Base-by-base conservation (phyloP, 2,888 invertebrate genomes). In the Thera obeliscata region DNA sequence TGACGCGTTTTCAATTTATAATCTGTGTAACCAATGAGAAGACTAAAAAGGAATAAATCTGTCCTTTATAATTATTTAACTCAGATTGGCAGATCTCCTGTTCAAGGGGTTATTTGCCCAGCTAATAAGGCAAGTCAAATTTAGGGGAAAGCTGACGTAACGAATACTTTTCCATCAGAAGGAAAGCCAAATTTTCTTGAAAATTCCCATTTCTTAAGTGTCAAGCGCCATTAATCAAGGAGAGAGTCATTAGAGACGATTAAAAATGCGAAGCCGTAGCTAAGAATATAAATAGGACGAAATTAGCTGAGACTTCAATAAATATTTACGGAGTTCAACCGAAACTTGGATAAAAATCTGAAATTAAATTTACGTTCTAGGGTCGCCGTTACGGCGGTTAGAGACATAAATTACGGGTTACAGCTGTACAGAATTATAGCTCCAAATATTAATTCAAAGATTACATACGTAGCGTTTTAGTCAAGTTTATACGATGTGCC, bases 181-280 rank as follows among this genome's bases (percentile, higher is more conserved):
- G 67, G 62, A 74, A 83, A 76, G 78, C 71, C 72, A 80, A 79
- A 80, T 83, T 85, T 84, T 74, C 74, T 74, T 76, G 75, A 80
- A 86, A 87, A 81, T 82, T 81, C 80, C 81, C 82, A 85, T 87
- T 87, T 81, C 78, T 83, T 80, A 83, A 83, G 79, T 82, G 86
- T 84, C 86, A 83, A 85, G 82, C 77, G 78, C 82, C 88, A 88
- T 92, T 90, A 91, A 91, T 92, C 90, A 90, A 83, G 81, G 80
- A 74, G 79, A 85, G 81, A 87, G 88, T 89, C 88, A 88, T 91
- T 90, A 91, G 84, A 82, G 84, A 74, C 86, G 81, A 87, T 91
- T 90, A 87, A 87, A 90, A 84, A 89, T 87, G 84, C 80, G 81
- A 81, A 87, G 81, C 77, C 81, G 79, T 74, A 73, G 80, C 74